phyloP scores from a whole-genome alignment of 2,797 vertebrate species.

The Notolabrus celidotus region DNA sequence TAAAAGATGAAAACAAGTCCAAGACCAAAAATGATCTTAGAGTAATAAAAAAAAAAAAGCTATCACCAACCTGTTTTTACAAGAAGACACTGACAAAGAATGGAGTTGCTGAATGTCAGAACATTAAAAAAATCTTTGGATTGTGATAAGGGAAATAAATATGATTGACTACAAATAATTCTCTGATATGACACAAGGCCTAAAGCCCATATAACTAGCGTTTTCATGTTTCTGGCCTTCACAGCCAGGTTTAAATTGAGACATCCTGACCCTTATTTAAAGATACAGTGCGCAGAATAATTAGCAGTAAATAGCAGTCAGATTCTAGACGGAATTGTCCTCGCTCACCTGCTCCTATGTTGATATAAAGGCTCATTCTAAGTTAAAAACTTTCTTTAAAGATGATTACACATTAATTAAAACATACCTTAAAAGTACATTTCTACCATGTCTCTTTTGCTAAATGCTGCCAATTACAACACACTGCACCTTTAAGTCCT shows the following conservation, averaged over 20 bases:
- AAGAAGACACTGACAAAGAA: background rate
- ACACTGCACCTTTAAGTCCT: background rate
- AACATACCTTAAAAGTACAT: too few species aligned
- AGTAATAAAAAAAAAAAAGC: background rate
- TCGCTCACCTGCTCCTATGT: too few species aligned
- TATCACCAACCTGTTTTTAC: constrained; percentile 2
- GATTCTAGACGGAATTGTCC: too few species aligned
- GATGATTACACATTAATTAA: too few species aligned
- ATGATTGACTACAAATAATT: constrained; percentile 38
- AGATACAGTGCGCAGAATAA: too few species aligned
- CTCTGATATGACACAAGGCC: constrained; percentile 13
- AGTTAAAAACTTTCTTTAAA: too few species aligned
- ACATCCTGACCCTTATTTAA: background rate
- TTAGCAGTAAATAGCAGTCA: too few species aligned
- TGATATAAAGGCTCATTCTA: too few species aligned
- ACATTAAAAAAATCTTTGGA: constrained; percentile 50
- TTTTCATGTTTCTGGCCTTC: constrained; percentile 1
- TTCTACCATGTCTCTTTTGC: too few species aligned
- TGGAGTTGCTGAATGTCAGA: constrained; percentile 8
- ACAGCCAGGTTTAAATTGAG: constrained; percentile 9
- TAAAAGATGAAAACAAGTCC: background rate
- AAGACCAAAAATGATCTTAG: background rate
- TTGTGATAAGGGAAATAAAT: constrained; percentile 64
- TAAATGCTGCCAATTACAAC: too few species aligned
- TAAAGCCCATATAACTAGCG: background rate